Conservation (phyloP, 2,113 vertebrate species). For the Telmatochromis sp. region DNA sequence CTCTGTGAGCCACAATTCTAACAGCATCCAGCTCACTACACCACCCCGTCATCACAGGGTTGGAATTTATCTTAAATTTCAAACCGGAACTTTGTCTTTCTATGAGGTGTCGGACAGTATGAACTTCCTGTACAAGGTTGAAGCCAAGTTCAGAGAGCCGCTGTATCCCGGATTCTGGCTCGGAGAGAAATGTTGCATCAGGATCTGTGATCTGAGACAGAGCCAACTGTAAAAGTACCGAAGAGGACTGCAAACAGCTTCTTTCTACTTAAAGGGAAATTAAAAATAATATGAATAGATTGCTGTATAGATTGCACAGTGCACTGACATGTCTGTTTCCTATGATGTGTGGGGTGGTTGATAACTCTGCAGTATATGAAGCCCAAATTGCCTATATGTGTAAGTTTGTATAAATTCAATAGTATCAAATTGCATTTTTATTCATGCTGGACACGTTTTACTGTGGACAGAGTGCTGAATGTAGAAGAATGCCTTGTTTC, state of each 20-base stretch:
- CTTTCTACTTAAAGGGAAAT: not conserved
- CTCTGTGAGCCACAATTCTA: slow-evolving; percentile 29
- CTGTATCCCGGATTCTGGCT: slow-evolving; percentile 63
- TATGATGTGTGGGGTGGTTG: not conserved
- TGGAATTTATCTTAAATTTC: slow-evolving; percentile 47
- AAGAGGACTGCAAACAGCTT: not conserved
- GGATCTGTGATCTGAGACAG: slow-evolving; percentile 30
- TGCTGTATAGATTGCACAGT: not conserved
- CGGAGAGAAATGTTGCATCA: slow-evolving; percentile 28
- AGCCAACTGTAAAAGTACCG: not conserved
- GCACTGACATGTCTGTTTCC: not conserved
- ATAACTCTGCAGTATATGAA: not conserved
- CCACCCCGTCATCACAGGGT: not conserved
- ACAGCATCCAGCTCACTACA: not conserved
- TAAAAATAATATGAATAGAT: not conserved
- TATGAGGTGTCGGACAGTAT: slow-evolving; percentile 48
- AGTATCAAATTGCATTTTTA: not conserved
- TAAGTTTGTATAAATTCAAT: not conserved
- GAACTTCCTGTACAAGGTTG: slow-evolving; percentile 33
- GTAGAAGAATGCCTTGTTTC: not conserved
- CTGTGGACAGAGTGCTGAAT: not conserved
- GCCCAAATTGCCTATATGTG: not conserved
- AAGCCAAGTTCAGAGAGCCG: slow-evolving; percentile 37
- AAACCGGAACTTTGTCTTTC: slow-evolving; percentile 39
- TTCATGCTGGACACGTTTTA: not conserved